These are phyloP conservation scores for Vipera ursinii DNA, from an alignment of 2,797 vertebrate genomes.

Conservation along the genomic window DNA sequence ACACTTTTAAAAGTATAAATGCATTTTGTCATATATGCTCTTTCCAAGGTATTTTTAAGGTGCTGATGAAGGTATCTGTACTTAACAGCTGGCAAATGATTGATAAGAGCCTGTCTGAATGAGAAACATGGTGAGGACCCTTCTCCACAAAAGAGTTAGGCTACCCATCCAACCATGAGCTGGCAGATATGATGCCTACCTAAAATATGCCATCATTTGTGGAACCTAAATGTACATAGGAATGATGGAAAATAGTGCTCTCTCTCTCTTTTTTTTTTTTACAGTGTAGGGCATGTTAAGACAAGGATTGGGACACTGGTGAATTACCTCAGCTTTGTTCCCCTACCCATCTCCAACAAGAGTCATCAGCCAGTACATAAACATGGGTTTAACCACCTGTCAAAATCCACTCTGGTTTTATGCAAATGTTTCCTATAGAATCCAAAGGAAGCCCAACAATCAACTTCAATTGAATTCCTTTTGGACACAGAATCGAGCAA, in stretches of 20 bases:
- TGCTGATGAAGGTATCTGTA: not conserved
- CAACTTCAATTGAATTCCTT: not conserved
- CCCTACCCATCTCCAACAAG: not conserved
- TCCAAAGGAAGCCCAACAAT: not conserved
- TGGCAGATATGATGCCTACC: not conserved
- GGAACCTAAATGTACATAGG: not conserved
- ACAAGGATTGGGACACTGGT: not conserved
- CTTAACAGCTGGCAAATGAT: not conserved
- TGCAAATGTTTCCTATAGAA: not conserved
- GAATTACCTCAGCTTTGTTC: not conserved
- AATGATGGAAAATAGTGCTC: not conserved
- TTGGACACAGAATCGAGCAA: not conserved
- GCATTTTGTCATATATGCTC: not conserved
- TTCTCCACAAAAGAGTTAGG: not conserved
- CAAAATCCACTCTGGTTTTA: not conserved
- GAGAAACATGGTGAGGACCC: not conserved
- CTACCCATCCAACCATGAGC: not conserved
- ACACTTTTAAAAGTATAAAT: not conserved
- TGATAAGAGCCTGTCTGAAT: not conserved
- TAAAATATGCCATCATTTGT: not conserved
- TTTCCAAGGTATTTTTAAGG: not conserved
- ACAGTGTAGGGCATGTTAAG: not conserved
- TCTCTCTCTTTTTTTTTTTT: not conserved
- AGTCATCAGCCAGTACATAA: not conserved
- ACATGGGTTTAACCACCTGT: not conserved